phyloP scores from a whole-genome alignment of 1,140 invertebrate genomes.

The Pararge aegeria region DNA sequence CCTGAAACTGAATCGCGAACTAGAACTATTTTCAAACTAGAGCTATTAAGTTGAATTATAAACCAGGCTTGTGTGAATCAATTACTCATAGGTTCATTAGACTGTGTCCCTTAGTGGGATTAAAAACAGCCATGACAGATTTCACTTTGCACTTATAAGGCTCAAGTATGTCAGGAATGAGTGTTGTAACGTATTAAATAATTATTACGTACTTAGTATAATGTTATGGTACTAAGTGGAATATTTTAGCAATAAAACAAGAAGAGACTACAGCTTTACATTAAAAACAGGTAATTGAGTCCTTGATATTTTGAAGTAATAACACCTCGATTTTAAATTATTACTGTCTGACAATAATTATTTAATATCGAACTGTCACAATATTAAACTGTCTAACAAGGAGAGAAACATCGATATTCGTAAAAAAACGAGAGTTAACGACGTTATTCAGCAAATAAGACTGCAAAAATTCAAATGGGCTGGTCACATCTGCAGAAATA shows the following conservation, averaged over 20 bases:
- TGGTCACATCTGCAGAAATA: too few species aligned
- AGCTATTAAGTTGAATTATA: neutral
- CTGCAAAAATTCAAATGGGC: too few species aligned
- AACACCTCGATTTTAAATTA: too few species aligned
- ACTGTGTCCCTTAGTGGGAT: neutral
- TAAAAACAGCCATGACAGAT: constrained; percentile 15
- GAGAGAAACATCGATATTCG: too few species aligned
- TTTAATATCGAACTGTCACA: too few species aligned
- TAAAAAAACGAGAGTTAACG: too few species aligned
- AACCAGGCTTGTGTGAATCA: neutral
- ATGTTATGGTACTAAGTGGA: constrained; percentile 6
- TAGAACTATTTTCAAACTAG: too few species aligned
- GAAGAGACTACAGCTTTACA: neutral
- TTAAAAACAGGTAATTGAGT: neutral
- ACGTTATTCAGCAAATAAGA: too few species aligned
- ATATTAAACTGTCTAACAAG: too few species aligned
- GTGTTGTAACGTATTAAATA: constrained; percentile 23
- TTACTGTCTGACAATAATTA: too few species aligned
- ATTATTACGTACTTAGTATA: constrained; percentile 14
- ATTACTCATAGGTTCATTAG: constrained; percentile 1
- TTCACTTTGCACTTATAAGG: constrained; percentile 26
- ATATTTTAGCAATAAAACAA: neutral
- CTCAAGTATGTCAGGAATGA: constrained; percentile 22
- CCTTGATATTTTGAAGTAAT: neutral
- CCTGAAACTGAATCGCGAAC: too few species aligned